Conservation (phyloP, 2,797 vertebrate genomes). For the Diglossa cyanea region DNA sequence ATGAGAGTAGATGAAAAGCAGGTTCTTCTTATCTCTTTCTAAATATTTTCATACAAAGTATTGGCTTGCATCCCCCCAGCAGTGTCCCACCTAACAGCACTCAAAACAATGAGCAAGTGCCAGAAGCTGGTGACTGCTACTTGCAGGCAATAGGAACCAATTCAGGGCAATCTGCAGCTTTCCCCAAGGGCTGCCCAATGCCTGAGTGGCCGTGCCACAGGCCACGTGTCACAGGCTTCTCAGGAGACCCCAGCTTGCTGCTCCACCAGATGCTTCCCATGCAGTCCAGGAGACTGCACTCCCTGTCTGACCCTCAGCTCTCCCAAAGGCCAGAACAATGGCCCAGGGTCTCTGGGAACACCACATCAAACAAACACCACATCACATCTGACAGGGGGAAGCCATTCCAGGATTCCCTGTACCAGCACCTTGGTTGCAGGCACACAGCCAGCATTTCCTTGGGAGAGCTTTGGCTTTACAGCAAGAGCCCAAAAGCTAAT, state of each 20-base stretch:
- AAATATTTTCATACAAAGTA: slow-evolving; percentile 42
- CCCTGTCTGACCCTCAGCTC: not conserved
- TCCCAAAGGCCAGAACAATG: not conserved
- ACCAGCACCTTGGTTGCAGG: not conserved
- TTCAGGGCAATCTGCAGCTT: not conserved
- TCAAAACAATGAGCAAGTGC: not conserved
- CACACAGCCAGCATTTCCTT: not conserved
- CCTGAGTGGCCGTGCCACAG: not conserved
- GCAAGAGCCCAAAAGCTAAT: not conserved
- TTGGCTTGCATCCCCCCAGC: not conserved
- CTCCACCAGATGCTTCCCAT: not conserved
- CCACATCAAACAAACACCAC: not conserved
- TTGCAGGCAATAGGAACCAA: not conserved
- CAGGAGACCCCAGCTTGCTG: not conserved
- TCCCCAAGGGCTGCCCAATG: not conserved
- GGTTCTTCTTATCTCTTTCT: slow-evolving; percentile 44
- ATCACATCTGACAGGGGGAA: not conserved
- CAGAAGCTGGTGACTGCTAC: not conserved
- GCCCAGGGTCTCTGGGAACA: not conserved
- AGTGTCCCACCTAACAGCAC: not conserved
- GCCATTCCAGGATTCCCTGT: not conserved
- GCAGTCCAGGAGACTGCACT: not conserved
- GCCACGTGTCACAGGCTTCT: rapidly evolving
- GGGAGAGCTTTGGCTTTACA: not conserved
- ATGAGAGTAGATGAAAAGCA: slow-evolving; percentile 33